A percentile compares a stretch with the other conserved stretches of the same genome.
Evolutionary conservation across 2,113 vertebrate genomes (phyloP).

Genomic region (Syrrhaptes paradoxus): DNA sequence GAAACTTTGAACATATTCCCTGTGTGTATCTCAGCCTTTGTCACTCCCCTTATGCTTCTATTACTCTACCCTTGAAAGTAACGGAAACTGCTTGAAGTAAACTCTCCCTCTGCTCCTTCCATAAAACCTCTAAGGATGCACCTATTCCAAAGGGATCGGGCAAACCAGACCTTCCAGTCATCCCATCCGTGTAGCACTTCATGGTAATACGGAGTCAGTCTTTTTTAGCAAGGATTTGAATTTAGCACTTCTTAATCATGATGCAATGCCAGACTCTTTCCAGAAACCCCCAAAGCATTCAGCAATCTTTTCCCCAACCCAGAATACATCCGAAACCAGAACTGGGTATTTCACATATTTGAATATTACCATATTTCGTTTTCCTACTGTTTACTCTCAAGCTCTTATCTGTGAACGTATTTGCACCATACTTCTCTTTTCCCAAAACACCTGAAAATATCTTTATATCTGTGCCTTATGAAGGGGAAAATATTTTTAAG

Average conservation of each 20-base stretch:
- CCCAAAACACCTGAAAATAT: background rate
- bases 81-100: background rate
- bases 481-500: background rate
- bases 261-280: background rate
- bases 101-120: background rate
- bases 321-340: background rate
- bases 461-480: background rate
- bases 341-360: background rate
- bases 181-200: background rate
- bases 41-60: background rate
- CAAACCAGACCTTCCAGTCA: constrained; percentile 11
- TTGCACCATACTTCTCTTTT: background rate
- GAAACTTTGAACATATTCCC: background rate
- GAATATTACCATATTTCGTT: background rate
- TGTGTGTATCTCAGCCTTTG: background rate
- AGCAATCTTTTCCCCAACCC: background rate
- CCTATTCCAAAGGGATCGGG: background rate
- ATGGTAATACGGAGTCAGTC: background rate
- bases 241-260: background rate
- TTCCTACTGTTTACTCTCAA: background rate
- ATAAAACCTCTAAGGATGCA: background rate
- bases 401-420: background rate
- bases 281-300: background rate
- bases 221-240: background rate
- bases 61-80: background rate